Base-by-base conservation (phyloP, 2,113 vertebrate species). In the Hippocampus zosterae region DNA sequence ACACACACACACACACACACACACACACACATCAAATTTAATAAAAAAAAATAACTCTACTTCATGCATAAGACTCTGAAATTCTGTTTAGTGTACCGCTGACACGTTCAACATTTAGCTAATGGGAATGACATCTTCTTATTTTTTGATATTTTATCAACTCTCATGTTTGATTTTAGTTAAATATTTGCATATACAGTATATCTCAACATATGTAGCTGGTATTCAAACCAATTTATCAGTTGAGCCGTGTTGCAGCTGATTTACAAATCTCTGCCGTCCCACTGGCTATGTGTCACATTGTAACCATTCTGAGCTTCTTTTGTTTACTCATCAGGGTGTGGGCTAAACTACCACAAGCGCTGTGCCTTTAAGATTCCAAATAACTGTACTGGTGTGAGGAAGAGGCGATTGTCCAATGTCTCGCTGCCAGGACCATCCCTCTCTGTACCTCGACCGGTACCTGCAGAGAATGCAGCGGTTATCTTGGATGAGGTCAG, bases 301-400 rank as follows among this genome's bases (percentile, higher is more conserved):
- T 50, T 27, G 19, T 46, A 41, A n/a, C 15, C 21, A 65, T 65
- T 64, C n/a, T 6, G 33, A 15, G 7, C 5, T 6, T 8, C 53
- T 0, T 10, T 19, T 65, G 10, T 16, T 40, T 71, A 42, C 72
- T 8, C 72, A 46, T 71, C 84, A 98, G 97, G 97, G 75, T 98
- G 97, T 88, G 97, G 97, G 61, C 90, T 98, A 70, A 98, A 98
- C 91, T 98, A 98, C 88, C 97, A 98, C 90, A 98, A 98, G 76
- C 93, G 97, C 75, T 98, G 97, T 74, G 97, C 96, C 91, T 98
- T 98, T 91, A 98, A 98, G 90, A 98, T 98, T 84, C 97, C 97
- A 62, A 98, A 98, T 91, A 98, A 98, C 87, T 98, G 97, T 78
- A 95, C 94, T 19, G 96, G 97, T 71, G 93, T 97, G 79, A 93